A percentile compares a stretch with the other conserved stretches of the same genome.
Evolutionary conservation across 2,113 vertebrate genomes (phyloP).

Genomic region (Cinclus mexicanus): DNA sequence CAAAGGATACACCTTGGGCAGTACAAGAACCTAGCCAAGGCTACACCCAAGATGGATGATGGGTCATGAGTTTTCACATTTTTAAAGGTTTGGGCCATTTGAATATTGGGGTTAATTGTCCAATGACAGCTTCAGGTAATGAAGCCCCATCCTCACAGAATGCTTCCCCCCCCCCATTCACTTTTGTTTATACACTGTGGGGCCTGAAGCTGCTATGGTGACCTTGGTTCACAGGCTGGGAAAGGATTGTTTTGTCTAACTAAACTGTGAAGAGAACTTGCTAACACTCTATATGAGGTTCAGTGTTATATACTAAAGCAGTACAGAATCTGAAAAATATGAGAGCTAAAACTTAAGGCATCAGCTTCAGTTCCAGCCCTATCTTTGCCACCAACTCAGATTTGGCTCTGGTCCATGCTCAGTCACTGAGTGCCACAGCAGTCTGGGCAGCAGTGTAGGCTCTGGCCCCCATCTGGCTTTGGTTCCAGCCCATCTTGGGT

Average conservation of each 20-base stretch:
- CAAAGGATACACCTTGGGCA: neutral
- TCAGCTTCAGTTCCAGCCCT: neutral
- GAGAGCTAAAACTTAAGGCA: neutral
- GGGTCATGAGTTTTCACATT: neutral
- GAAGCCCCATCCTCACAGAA: neutral
- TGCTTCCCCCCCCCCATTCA: neutral
- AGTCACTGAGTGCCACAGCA: neutral
- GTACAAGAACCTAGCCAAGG: neutral
- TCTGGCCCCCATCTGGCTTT: neutral
- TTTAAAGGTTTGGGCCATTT: neutral
- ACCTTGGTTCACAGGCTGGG: too few relatives aligned
- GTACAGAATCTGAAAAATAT: neutral
- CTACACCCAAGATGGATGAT: neutral
- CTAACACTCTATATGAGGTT: neutral
- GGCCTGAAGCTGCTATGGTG: too few relatives aligned
- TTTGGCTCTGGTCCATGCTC: neutral
- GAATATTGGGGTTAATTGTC: too few relatives aligned
- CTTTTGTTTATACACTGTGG: too few relatives aligned
- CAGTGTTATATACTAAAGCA: neutral
- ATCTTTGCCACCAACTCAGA: neutral
- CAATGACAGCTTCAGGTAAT: neutral
- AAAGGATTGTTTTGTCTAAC: too few relatives aligned
- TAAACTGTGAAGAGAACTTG: neutral
- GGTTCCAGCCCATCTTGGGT: neutral
- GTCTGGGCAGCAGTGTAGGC: neutral